Base-by-base conservation (phyloP, 1,140 invertebrate genomes). In the Magallana gigas region DNA sequence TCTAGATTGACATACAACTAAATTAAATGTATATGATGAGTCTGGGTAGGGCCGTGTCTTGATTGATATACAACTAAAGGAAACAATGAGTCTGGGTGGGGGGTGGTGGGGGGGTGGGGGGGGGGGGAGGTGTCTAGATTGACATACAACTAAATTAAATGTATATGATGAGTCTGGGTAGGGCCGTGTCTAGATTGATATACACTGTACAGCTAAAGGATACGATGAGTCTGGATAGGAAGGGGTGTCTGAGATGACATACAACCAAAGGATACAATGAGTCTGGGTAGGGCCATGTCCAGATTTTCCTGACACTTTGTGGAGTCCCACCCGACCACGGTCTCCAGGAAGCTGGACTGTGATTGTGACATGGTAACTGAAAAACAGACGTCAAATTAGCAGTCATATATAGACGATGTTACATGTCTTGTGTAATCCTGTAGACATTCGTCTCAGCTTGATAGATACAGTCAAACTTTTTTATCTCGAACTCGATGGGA, bases 191-290 rank as follows among this genome's bases (percentile, higher is more conserved):
- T 56, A 81, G 36, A 12, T 7, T 36, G 36, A 36, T n/a, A n/a
- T n/a, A n/a, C n/a, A n/a, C n/a, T n/a, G n/a, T n/a, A n/a, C n/a
- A n/a, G n/a, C n/a, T n/a, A 1, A 36, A 1, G 36, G 36, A 36
- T 36, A 36, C 36, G 36, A 36, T 62, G 12, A 62, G 60, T 18
- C 11, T 62, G 7, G 16, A 14, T 62, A 62, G 18, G 6, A 14
- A 1, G 14, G n/a, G 60, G 16, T 62, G 60, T 16, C 16, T n/a
- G 7, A 7, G 7, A 14, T 62, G 16, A 62, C 7, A 62, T n/a
- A n/a, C 18, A 80, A 56, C 4, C 8, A 59, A 88, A 90, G 91
- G 91, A 92, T 92, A 92, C 91, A 88, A 92, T 84, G 57, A 92
- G 83, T 56, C 87, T 90, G 0, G 91, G 91, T 16, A 92, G 76